These are phyloP conservation scores for Xestia xanthographa DNA, from an alignment of 2,888 invertebrate genomes.

Conservation along the genomic window DNA sequence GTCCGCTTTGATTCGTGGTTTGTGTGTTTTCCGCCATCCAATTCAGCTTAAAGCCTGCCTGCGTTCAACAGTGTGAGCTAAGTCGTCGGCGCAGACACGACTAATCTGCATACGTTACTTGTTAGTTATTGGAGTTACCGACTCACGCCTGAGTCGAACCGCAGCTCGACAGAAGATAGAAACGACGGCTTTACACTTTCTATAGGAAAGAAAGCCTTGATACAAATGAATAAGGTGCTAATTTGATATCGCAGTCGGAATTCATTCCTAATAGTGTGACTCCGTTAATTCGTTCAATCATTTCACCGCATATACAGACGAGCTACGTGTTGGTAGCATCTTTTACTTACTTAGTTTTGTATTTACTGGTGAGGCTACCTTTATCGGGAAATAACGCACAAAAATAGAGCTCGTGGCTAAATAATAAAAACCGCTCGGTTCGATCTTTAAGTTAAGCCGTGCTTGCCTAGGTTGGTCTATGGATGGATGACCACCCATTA, in stretches of 20 bases:
- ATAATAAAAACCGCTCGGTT: too few species aligned
- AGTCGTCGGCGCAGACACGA: constrained; percentile 39
- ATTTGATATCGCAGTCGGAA: too few species aligned
- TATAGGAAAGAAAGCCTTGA: too few species aligned
- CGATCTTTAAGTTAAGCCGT: too few species aligned
- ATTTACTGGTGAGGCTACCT: background rate
- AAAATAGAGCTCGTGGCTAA: too few species aligned
- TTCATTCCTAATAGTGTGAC: too few species aligned
- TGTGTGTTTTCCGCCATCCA: background rate
- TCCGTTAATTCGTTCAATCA: too few species aligned
- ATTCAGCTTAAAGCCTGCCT: background rate
- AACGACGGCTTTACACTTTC: background rate
- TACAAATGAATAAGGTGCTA: too few species aligned
- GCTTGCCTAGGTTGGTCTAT: too few species aligned
- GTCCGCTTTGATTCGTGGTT: background rate
- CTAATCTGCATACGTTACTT: constrained; percentile 60
- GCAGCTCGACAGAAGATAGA: constrained; percentile 18
- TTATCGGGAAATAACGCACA: background rate
- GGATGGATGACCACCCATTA: too few species aligned
- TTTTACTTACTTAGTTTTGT: too few species aligned
- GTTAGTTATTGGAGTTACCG: constrained; percentile 51
- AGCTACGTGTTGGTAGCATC: background rate
- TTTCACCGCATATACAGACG: too few species aligned
- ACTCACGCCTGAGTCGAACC: constrained; percentile 16
- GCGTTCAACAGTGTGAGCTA: background rate